Percentiles rank a stretch among this genome's conserved stretches.
Evolutionary conservation across 2,797 vertebrate genomes (phyloP).

Genomic region (Falco rusticolus): DNA sequence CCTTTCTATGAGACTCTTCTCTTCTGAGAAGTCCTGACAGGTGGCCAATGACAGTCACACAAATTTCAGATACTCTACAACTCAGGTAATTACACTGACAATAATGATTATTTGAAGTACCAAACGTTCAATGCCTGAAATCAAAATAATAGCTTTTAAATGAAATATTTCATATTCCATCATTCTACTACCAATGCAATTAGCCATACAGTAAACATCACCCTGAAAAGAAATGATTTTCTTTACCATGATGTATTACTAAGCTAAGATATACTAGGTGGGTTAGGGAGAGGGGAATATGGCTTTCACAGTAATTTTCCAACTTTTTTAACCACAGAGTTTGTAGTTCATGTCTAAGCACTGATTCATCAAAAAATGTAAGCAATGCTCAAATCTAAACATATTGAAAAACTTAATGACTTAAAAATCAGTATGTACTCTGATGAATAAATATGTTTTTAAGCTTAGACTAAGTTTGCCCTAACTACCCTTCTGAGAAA

Average conservation of each 20-base stretch:
- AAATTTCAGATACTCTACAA: neutral
- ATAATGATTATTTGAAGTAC: neutral
- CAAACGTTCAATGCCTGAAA: neutral
- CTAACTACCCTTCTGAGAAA: neutral
- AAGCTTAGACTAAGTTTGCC: neutral
- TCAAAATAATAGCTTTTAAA: neutral
- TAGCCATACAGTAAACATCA: neutral
- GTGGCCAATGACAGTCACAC: neutral
- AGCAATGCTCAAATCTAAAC: neutral
- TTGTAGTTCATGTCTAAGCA: neutral
- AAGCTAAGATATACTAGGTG: neutral
- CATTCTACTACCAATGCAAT: neutral
- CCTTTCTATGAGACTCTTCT: neutral
- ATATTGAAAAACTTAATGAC: neutral
- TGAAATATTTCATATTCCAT: neutral
- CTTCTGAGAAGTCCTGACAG: neutral
- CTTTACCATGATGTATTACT: neutral
- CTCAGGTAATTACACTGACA: neutral
- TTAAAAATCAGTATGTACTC: neutral
- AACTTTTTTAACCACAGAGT: neutral
- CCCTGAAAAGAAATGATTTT: neutral
- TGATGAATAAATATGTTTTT: neutral
- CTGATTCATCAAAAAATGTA: neutral
- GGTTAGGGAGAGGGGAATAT: neutral
- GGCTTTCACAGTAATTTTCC: neutral